Evolutionary conservation across 2,888 invertebrate species (phyloP).

Genomic region (Lagria hirta): DNA sequence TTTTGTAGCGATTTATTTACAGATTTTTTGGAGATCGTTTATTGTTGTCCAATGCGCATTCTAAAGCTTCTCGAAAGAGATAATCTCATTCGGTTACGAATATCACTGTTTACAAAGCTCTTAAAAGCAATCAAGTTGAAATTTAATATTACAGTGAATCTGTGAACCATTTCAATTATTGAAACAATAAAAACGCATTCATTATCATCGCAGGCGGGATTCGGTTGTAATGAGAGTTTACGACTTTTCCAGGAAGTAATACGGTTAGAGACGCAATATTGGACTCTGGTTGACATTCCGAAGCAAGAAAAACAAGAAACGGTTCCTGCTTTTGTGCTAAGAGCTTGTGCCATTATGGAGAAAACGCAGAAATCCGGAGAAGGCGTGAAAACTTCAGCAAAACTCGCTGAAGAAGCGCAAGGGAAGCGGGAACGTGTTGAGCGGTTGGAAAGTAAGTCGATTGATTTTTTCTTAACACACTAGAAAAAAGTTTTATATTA

Average conservation of each 20-base stretch:
- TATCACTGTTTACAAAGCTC: constrained; percentile 13
- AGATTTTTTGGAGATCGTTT: no score
- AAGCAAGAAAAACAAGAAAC: constrained; percentile 93
- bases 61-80: constrained; percentile 14
- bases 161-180: no score
- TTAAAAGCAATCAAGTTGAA: constrained; percentile 15
- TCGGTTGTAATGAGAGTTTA: no score
- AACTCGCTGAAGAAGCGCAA: constrained; percentile 83
- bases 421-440: constrained; percentile 83
- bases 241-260: constrained; percentile 80
- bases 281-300: constrained; percentile 91
- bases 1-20: no score
- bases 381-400: constrained; percentile 82
- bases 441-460: constrained; percentile 75
- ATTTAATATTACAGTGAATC: constrained; percentile 16
- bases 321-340: constrained; percentile 85
- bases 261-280: constrained; percentile 88
- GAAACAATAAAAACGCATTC: no score
- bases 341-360: constrained; percentile 90
- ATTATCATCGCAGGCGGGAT: no score
- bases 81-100: constrained; percentile 19
- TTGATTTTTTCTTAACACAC: not conserved
- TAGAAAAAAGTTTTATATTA: constrained; percentile 2
- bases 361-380: constrained; percentile 88
- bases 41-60: no score